Conservation (phyloP, 2,888 invertebrate species). For the Troglohyphantes excavatus region DNA sequence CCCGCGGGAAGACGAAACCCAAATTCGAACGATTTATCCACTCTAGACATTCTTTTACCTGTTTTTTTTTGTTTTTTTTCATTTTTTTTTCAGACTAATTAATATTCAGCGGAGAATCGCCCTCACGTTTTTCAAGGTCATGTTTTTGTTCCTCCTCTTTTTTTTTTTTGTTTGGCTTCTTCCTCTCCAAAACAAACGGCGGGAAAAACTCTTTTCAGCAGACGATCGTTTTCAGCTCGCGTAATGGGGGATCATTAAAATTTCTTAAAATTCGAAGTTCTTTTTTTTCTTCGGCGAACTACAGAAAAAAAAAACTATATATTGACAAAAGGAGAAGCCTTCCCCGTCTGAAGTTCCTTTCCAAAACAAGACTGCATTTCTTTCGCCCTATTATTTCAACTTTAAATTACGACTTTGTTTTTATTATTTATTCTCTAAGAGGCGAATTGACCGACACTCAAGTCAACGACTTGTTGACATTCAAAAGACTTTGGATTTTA, state of each 20-base stretch:
- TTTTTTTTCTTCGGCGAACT: not conserved
- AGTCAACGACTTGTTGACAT: slow-evolving; percentile 1
- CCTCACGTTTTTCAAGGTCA: slow-evolving; percentile 65
- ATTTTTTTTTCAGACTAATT: slow-evolving; percentile 32
- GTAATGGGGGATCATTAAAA: slow-evolving; percentile 53
- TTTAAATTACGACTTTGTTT: not conserved
- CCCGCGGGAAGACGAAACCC: not conserved
- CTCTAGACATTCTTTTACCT: not conserved
- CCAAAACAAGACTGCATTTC: not conserved
- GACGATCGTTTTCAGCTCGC: not conserved
- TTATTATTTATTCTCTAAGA: not conserved
- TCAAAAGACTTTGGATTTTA: not conserved
- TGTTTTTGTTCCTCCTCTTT: not conserved
- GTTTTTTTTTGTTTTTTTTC: slow-evolving; percentile 13
- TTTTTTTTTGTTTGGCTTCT: not conserved
- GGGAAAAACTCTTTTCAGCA: not conserved
- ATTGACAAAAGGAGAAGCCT: not conserved
- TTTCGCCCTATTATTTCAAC: not conserved
- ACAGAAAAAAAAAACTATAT: not conserved
- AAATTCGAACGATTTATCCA: slow-evolving; percentile 1
- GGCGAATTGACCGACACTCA: not conserved
- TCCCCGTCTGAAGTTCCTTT: not conserved
- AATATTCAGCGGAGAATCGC: slow-evolving; percentile 56
- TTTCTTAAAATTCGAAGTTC: slow-evolving; percentile 10
- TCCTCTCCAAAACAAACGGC: not conserved